Evolutionary conservation across 2,888 invertebrate genomes (phyloP), one percentile per base, ranked within the genome.

Genomic region (Cartodere bifasciata): DNA sequence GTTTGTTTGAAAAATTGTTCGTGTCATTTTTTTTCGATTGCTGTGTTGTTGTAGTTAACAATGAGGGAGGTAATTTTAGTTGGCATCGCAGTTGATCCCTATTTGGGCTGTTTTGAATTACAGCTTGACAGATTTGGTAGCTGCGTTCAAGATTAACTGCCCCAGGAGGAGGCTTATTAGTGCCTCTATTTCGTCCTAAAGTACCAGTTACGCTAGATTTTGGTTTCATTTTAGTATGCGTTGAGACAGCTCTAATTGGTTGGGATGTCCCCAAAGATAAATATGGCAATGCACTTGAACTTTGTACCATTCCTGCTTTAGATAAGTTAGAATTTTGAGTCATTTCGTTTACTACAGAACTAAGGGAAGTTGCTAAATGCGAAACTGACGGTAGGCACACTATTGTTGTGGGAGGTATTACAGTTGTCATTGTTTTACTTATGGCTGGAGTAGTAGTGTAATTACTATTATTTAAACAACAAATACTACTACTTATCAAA

Each of bases 51-150:
- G 56, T 64, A 13, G 71, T 69, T 29, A 83, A 63, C 37, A 84
- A 64, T 36, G 84, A 80, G 2, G 87, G 85, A 9, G 87, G 87
- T 23, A 87, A 87, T 41, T 86, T 79, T 45, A 88, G 60, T 54
- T 88, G 88, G 4, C 82, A 82, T 34, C 83, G 75, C 27, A 88
- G 60, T 47, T 86, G 86, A 53, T 88, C 86, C 11, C 88, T 68
- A 62, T 90, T 90, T 1, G 87, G 87, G 53, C 88, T 91, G 58
- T 87, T 90, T 62, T 90, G 88, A 41, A 94, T 86, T n/a, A 84
- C 84, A 23, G 84, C 84, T 59, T 83, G 84, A 50, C 86, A 87
- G 47, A 94, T 94, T 63, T 92, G 91, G 60, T 91, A 88, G 55
- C 92, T 92, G 33, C 94, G 72, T 56, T 92, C 91, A 31, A 92